phyloP scores from a whole-genome alignment of 2,797 vertebrate species.

The Sparus aurata region DNA sequence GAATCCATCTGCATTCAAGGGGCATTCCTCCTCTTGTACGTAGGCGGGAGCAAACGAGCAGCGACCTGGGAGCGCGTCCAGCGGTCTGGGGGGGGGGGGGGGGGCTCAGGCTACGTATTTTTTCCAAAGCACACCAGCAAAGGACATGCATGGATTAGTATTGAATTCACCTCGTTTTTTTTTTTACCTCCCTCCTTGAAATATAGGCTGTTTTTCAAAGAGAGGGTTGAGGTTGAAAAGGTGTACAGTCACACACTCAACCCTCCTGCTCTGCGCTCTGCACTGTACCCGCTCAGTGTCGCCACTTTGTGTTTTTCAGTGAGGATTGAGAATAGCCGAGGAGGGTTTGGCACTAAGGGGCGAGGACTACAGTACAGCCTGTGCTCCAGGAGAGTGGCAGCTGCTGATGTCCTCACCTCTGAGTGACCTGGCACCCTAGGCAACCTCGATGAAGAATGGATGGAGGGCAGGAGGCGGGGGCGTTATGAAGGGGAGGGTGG shows the following conservation, averaged over 20 bases:
- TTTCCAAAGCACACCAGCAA: conserved; percentile 59
- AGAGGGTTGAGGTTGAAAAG: conserved; percentile 35
- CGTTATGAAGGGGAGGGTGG: conserved; percentile 37
- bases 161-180: conserved; percentile 20
- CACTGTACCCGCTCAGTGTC: conserved; percentile 2
- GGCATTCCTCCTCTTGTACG: conserved; percentile 77
- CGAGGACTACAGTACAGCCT: conserved; percentile 59
- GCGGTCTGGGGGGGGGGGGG: conserved; percentile 27
- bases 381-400: conserved; percentile 70
- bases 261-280: conserved; percentile 18
- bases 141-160: conserved; percentile 56
- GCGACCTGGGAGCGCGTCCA: conserved; percentile 78
- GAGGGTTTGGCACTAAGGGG: conserved; percentile 36
- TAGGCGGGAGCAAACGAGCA: conserved; percentile 80
- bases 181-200: conserved; percentile 9
- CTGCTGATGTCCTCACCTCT: conserved; percentile 76
- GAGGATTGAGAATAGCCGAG: conserved; percentile 26
- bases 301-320: conserved; percentile 28
- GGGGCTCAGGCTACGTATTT: conserved; percentile 51
- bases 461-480: conserved; percentile 71
- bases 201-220: conserved; percentile 23
- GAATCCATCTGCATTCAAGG: conserved; percentile 88
- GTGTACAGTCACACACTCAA: conserved; percentile 32
- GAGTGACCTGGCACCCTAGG: conserved; percentile 77
- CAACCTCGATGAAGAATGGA: conserved; percentile 76